Conservation (phyloP, 2,888 invertebrate species). For the Malthinus seriepunctatus region DNA sequence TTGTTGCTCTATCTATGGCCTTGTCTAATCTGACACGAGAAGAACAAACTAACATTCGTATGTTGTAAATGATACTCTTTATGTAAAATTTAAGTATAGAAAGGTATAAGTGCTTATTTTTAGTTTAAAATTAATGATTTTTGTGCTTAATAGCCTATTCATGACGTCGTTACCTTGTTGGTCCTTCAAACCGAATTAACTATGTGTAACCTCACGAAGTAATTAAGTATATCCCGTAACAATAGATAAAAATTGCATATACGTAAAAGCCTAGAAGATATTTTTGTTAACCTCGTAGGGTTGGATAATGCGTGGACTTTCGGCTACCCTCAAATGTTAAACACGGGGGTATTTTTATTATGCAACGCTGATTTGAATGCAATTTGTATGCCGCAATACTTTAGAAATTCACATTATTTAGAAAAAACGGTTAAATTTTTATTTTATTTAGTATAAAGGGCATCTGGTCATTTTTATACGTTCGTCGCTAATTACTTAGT, state of each 20-base stretch:
- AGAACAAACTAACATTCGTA: constrained; percentile 9
- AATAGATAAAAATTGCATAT: too few relatives aligned
- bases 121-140: constrained; percentile 18
- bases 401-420: constrained; percentile 36
- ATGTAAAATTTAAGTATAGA: constrained; percentile 4
- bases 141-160: not conserved
- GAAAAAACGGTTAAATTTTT: constrained; percentile 24
- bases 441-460: too few relatives aligned
- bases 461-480: too few relatives aligned
- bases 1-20: constrained; percentile 12
- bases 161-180: not conserved
- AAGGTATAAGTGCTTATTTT: constrained; percentile 1
- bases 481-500: too few relatives aligned
- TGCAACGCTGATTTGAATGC: constrained; percentile 43
- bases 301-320: too few relatives aligned
- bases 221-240: too few relatives aligned
- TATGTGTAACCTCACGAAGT: not conserved
- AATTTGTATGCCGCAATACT: constrained; percentile 46
- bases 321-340: constrained; percentile 20
- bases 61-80: constrained; percentile 17
- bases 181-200: not conserved
- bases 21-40: constrained; percentile 9
- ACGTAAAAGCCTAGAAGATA: too few relatives aligned
- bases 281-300: too few relatives aligned
- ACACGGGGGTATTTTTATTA: constrained; percentile 27